These are phyloP conservation scores for Malthinus seriepunctatus DNA, from an alignment of 2,888 invertebrate genomes.

Conservation along the genomic window DNA sequence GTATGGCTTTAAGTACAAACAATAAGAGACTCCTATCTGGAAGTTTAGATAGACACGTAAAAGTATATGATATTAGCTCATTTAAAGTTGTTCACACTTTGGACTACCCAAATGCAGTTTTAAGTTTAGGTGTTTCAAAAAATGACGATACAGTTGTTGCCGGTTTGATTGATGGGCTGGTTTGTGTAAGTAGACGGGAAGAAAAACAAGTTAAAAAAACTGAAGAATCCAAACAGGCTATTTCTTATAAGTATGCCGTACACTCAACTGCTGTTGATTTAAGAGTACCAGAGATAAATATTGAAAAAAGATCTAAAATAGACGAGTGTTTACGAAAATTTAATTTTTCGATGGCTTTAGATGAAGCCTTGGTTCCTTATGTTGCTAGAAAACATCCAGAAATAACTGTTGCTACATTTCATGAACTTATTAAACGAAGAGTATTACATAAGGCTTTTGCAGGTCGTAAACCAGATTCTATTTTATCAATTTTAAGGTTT, in stretches of 20 bases:
- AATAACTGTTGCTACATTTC: slow-evolving; percentile 77
- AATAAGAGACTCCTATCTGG: slow-evolving; percentile 85
- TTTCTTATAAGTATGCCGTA: slow-evolving; percentile 57
- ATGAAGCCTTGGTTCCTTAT: slow-evolving; percentile 65
- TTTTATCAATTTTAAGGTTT: slow-evolving; percentile 73
- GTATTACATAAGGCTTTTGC: slow-evolving; percentile 76
- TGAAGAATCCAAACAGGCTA: slow-evolving; percentile 57
- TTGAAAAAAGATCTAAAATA: slow-evolving; percentile 59
- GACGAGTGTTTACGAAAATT: slow-evolving; percentile 78
- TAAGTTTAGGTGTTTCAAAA: slow-evolving; percentile 78
- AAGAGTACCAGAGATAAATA: slow-evolving; percentile 54
- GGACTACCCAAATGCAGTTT: slow-evolving; percentile 87
- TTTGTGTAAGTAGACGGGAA: slow-evolving; percentile 82
- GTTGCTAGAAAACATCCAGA: slow-evolving; percentile 72
- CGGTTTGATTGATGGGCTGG: slow-evolving; percentile 90
- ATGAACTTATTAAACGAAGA: slow-evolving; percentile 84
- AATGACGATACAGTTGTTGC: slow-evolving; percentile 84
- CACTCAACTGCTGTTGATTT: slow-evolving; percentile 56
- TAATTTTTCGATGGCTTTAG: slow-evolving; percentile 80
- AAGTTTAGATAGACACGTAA: slow-evolving; percentile 91
- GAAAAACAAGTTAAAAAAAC: slow-evolving; percentile 55
- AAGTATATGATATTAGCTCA: slow-evolving; percentile 85
- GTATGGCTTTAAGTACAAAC: slow-evolving; percentile 78
- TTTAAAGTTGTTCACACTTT: slow-evolving; percentile 88
- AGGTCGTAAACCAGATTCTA: slow-evolving; percentile 68